phyloP scores from a whole-genome alignment of 2,888 invertebrate genomes.

The Dryocosmus kuriphilus region DNA sequence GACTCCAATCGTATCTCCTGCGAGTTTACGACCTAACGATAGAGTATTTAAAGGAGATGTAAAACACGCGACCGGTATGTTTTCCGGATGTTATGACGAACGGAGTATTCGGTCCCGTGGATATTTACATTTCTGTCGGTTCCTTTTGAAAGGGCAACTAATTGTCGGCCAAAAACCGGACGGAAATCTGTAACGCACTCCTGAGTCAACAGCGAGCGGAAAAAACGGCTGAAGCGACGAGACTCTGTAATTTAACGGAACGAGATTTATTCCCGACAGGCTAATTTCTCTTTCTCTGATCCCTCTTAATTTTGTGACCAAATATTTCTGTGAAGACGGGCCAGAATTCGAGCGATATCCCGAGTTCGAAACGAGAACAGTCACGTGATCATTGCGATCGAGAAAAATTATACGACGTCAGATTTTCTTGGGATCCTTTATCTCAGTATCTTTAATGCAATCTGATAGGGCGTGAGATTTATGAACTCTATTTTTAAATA shows the following conservation, averaged over 20 bases:
- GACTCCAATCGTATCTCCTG: slow-evolving; percentile 17
- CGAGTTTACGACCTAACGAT: slow-evolving; percentile 15
- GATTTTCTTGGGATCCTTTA: too few relatives aligned
- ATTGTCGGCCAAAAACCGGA: slow-evolving; percentile 38
- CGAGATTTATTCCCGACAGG: slow-evolving; percentile 63
- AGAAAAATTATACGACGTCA: too few relatives aligned
- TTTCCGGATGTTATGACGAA: slow-evolving; percentile 38
- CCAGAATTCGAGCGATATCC: background rate
- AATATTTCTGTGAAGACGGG: slow-evolving; percentile 1
- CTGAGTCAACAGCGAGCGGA: slow-evolving; percentile 59
- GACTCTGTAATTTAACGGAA: slow-evolving; percentile 61
- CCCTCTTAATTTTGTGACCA: slow-evolving; percentile 41
- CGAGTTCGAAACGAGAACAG: background rate
- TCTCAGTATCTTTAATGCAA: too few relatives aligned
- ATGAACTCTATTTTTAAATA: too few relatives aligned
- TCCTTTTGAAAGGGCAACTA: slow-evolving; percentile 39
- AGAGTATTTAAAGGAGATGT: slow-evolving; percentile 28
- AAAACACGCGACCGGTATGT: slow-evolving; percentile 25
- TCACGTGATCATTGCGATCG: background rate
- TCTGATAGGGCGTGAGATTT: too few relatives aligned
- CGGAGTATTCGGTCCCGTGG: background rate
- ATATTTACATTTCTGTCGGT: slow-evolving; percentile 40
- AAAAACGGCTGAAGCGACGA: slow-evolving; percentile 40
- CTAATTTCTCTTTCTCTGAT: slow-evolving; percentile 55
- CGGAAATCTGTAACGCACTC: slow-evolving; percentile 50